Base-by-base conservation (phyloP, 2,888 invertebrate genomes). In the Suillia variegata region DNA sequence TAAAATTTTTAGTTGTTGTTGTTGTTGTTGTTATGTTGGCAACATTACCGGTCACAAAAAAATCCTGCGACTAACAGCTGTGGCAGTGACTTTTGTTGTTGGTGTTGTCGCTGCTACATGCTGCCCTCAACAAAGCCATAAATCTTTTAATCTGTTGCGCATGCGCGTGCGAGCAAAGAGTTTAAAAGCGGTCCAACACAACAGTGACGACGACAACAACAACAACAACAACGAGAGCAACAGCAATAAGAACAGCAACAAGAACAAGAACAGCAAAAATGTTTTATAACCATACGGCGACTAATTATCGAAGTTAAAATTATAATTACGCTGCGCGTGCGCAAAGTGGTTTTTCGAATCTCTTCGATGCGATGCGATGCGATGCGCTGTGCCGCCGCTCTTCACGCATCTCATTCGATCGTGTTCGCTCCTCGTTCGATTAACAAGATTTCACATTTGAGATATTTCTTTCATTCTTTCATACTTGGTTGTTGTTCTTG, bases 261-360 rank as follows among this genome's bases (percentile, higher is more conserved):
- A n/a, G n/a, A n/a, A n/a, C n/a, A n/a, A n/a, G 38, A 54, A 45
- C 26, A 38, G 47, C 33, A 21, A 56, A 62, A 69, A 73, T 75
- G 70, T 70, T 72, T 71, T 73, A 71, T 77, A 77, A 75, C 76
- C 74, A 71, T 71, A 75, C 67, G 73, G 69, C 72, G 73, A 76
- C 77, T 78, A 78, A 78, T 78, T 78, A 78, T 78, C 76, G 73
- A 75, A 75, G 71, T 72, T 70, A 69, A 70, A 77, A 73, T 76
- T 76, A 75, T 76, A 72, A 75, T 71, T 74, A 45, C 45, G 45
- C 45, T 20, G 18, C 45, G 45, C 45, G 45, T 45, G 45, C 45
- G 3, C 6, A 10, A 38, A 38, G 38, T 38, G 15, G 38, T 38
- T 5, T 4, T 26, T 26, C 10, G 5, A 26, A 26, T n/a, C n/a